Base-by-base conservation (phyloP, 2,113 vertebrate species). In the Notarius quadriscutis region DNA sequence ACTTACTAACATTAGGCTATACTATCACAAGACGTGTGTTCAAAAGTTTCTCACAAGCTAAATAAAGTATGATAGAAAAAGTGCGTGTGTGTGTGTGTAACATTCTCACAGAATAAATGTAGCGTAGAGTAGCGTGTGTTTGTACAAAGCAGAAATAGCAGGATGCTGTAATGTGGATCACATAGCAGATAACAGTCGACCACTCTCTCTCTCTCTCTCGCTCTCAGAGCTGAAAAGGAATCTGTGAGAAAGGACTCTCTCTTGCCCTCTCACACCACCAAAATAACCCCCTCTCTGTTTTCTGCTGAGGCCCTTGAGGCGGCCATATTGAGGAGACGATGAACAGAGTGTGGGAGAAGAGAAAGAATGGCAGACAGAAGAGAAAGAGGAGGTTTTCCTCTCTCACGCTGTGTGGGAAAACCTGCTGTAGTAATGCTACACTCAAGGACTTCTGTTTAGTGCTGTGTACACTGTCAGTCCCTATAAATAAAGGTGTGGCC, bases 221-320 rank as follows among this genome's bases (percentile, higher is more conserved):
- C 7, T 81, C 27, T 60, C 55, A 77, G 48, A 89, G 91, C 91
- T 30, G 62, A 80, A 87, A 90, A 89, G 93, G 92, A 94, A 94
- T 94, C 89, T 90, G 90, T 94, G 94, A 93, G 93, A 94, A 94
- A 92, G 85, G 75, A 75, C 89, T 90, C 82, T 86, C 63, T 74
- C 85, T 86, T 90, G 87, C 88, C 92, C 92, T 94, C 93, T 91
- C 93, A 93, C 81, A 93, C 75, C 41, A 88, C 90, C 83, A 92
- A 93, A 94, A 95, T 94, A 94, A 92, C 90, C 90, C 65, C 5
- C 22, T 41, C 12, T 72, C 86, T 90, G 82, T 91, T 85, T 89
- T 88, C 81, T 84, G 51, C 48, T 51, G 34, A 62, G 86, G 53
- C 51, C 27, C 48, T 69, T 18, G 18, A 79, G 51, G 27, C 8